phyloP scores from a whole-genome alignment of 2,797 vertebrate genomes.

The Poeciliopsis presidionis region DNA sequence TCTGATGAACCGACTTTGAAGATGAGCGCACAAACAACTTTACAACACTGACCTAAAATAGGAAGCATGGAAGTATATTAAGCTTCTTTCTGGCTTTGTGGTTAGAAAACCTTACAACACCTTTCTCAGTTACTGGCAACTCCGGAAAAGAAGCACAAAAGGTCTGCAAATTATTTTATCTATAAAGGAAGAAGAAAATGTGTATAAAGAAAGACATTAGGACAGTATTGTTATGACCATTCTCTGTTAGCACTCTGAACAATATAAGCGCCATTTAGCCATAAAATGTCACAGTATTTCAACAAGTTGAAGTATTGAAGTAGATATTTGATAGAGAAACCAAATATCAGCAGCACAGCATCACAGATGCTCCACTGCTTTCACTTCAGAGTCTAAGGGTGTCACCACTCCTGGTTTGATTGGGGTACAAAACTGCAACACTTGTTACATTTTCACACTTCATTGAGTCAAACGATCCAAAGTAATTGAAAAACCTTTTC shows the following conservation, averaged over 20 bases:
- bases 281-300: background rate
- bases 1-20: slow-evolving; percentile 22
- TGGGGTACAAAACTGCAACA: too few relatives aligned
- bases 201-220: background rate
- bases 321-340: background rate
- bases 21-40: background rate
- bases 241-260: background rate
- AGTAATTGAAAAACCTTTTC: too few relatives aligned
- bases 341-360: background rate
- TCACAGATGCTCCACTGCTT: background rate
- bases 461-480: too few relatives aligned
- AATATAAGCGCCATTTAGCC: background rate
- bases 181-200: background rate
- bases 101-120: background rate
- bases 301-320: background rate
- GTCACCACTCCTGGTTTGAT: too few relatives aligned
- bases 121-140: background rate
- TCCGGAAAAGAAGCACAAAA: background rate
- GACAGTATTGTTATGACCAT: background rate
- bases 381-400: background rate
- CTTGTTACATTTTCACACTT: too few relatives aligned
- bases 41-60: background rate
- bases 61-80: background rate
- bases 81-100: background rate
- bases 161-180: background rate